These are phyloP conservation scores for Falco peregrinus DNA, from an alignment of 2,797 vertebrate species.

Conservation along the genomic window DNA sequence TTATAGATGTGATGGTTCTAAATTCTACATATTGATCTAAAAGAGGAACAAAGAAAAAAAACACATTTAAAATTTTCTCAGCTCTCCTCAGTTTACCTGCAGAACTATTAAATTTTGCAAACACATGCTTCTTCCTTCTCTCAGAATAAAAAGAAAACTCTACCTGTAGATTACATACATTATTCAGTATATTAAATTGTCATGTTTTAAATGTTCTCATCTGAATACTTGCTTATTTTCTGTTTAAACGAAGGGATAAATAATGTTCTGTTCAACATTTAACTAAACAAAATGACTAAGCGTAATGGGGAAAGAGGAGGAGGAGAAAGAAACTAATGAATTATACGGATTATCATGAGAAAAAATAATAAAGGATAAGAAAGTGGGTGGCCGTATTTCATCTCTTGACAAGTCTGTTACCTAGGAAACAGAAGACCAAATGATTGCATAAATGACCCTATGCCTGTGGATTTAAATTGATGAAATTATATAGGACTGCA, in stretches of 20 bases:
- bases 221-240: slow-evolving; percentile 32
- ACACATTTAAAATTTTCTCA: background rate
- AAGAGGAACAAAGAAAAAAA: background rate
- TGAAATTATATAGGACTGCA: slow-evolving; percentile 67
- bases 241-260: slow-evolving; percentile 21
- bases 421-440: slow-evolving; percentile 73
- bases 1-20: background rate
- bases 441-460: slow-evolving; percentile 70
- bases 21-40: background rate
- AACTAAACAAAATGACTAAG: background rate
- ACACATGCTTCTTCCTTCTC: background rate
- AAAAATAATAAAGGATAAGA: slow-evolving; percentile 66
- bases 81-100: background rate
- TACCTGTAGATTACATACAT: background rate
- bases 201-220: background rate
- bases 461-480: slow-evolving; percentile 67
- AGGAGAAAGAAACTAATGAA: slow-evolving; percentile 42
- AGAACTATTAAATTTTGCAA: background rate
- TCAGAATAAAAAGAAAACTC: background rate
- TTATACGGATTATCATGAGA: slow-evolving; percentile 53
- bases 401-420: slow-evolving; percentile 70
- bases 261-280: background rate
- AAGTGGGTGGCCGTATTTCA: slow-evolving; percentile 64
- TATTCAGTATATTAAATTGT: background rate
- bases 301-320: background rate